A percentile compares a stretch with the other conserved stretches of the same genome.
Evolutionary conservation across 2,888 invertebrate species (phyloP).

Genomic region (Andricus quercusramuli): DNA sequence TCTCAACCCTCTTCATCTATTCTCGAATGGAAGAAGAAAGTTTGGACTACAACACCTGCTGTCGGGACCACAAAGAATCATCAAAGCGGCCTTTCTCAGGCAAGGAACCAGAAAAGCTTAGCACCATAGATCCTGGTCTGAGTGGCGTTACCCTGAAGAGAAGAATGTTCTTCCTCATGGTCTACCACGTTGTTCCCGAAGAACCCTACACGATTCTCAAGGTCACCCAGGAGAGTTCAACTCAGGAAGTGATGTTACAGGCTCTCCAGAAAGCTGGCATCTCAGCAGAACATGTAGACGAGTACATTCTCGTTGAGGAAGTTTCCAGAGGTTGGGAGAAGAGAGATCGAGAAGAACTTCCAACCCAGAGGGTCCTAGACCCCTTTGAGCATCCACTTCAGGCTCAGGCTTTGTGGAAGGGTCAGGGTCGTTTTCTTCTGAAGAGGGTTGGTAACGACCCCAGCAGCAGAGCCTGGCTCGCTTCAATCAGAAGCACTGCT

Average conservation of each 20-base stretch:
- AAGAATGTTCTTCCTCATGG: slow-evolving; percentile 93
- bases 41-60: slow-evolving; percentile 80
- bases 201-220: slow-evolving; percentile 94
- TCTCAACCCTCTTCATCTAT: slow-evolving; percentile 94
- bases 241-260: slow-evolving; percentile 88
- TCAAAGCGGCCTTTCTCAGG: slow-evolving; percentile 72
- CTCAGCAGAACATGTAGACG: slow-evolving; percentile 86
- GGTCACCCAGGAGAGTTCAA: slow-evolving; percentile 94
- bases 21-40: slow-evolving; percentile 91
- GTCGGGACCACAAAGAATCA: slow-evolving; percentile 75
- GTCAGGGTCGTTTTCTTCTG: slow-evolving; percentile 90
- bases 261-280: slow-evolving; percentile 90
- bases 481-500: slow-evolving; percentile 87
- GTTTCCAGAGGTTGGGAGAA: slow-evolving; percentile 88
- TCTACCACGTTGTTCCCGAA: slow-evolving; percentile 91
- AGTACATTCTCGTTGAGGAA: slow-evolving; percentile 94
- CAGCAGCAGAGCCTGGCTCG: slow-evolving; percentile 95
- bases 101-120: slow-evolving; percentile 73
- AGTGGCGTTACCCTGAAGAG: slow-evolving; percentile 82
- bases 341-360: slow-evolving; percentile 85
- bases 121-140: slow-evolving; percentile 77
- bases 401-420: slow-evolving; percentile 91
- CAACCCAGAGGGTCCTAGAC: slow-evolving; percentile 87
- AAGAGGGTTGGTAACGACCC: slow-evolving; percentile 95
- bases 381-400: slow-evolving; percentile 91